These are phyloP conservation scores for Mirounga angustirostris DNA, from an alignment of 2,113 vertebrate genomes.

Conservation along the genomic window DNA sequence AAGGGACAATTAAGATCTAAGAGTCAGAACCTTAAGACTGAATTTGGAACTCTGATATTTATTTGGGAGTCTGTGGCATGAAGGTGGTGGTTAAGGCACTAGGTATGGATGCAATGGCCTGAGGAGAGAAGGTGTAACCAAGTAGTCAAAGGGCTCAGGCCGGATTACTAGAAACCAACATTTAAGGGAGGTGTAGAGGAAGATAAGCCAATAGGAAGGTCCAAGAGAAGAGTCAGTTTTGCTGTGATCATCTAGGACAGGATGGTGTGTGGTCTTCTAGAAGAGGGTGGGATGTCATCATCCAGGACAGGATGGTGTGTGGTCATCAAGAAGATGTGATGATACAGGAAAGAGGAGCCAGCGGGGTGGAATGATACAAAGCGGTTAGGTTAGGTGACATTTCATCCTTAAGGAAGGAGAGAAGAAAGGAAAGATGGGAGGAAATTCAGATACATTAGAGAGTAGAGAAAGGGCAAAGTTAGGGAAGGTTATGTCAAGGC, in stretches of 20 bases:
- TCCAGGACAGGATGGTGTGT: neutral
- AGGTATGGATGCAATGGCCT: neutral
- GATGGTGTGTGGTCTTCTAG: neutral
- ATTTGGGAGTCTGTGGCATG: neutral
- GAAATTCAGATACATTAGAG: neutral
- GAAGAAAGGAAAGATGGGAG: neutral
- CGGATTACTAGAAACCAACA: conserved; percentile 8
- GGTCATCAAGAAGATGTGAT: neutral
- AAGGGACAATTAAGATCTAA: neutral
- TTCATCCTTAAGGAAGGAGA: neutral
- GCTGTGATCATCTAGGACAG: neutral
- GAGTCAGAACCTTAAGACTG: neutral
- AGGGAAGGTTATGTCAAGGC: neutral
- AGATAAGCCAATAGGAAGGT: neutral
- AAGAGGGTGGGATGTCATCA: neutral
- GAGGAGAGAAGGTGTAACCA: neutral
- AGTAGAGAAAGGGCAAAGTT: neutral
- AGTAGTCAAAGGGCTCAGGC: neutral
- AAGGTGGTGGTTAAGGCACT: neutral
- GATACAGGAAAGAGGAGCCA: neutral
- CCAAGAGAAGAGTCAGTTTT: neutral
- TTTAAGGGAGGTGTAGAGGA: neutral
- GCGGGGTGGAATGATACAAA: neutral
- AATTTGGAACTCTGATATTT: conserved; percentile 1
- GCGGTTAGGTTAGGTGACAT: neutral